Conservation (phyloP, 1,140 invertebrate species). For the Aphidius ervi region DNA sequence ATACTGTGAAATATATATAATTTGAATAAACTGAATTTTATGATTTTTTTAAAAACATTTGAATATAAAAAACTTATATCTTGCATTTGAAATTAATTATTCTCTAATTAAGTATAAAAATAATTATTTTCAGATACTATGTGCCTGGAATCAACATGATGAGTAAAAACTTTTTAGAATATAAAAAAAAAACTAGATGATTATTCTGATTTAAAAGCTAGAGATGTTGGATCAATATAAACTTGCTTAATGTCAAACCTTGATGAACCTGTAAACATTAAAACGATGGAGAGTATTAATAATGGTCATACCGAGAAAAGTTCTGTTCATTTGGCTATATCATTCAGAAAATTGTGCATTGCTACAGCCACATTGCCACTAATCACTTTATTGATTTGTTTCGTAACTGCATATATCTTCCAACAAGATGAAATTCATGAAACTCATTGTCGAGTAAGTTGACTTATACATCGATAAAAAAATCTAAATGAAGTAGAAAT, state of each 20-base stretch:
- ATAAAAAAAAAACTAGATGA: neutral
- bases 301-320: conserved; percentile 38
- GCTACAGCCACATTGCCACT: conserved; percentile 77
- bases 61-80: too few species aligned
- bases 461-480: neutral
- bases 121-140: too few species aligned
- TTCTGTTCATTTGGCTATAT: conserved; percentile 52
- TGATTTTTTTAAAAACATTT: too few species aligned
- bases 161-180: too few species aligned
- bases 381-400: conserved; percentile 76
- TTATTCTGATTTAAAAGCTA: neutral
- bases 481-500: neutral
- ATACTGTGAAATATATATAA: too few species aligned
- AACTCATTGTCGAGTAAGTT: conserved; percentile 83
- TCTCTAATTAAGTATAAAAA: too few species aligned
- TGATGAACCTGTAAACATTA: conserved; percentile 29
- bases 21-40: too few species aligned
- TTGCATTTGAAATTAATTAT: too few species aligned
- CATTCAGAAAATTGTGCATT: conserved; percentile 69
- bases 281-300: conserved; percentile 48
- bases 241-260: conserved; percentile 2
- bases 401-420: conserved; percentile 81
- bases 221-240: too few species aligned
- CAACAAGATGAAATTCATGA: conserved; percentile 88
- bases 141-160: too few species aligned